A percentile compares a stretch with the other conserved stretches of the same genome.
Conservation (phyloP, 2,888 invertebrate species). For the Coleophora deauratella region DNA sequence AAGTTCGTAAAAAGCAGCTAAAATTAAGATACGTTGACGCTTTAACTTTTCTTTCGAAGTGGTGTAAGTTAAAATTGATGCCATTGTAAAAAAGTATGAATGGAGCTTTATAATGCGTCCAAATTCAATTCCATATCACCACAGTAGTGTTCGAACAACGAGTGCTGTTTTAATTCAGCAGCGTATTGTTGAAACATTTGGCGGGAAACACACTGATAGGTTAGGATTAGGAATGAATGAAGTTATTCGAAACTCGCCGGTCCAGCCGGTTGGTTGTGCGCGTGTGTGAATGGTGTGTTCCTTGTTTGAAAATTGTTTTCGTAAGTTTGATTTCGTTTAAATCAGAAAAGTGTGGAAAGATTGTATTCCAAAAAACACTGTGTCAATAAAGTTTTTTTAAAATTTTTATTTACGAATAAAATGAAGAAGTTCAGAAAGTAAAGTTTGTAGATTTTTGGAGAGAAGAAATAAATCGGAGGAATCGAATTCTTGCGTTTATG, state of each 20-base stretch:
- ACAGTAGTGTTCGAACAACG: neutral
- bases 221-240: constrained; percentile 9
- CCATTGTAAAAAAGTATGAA: neutral
- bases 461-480: too few relatives aligned
- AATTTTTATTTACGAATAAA: too few relatives aligned
- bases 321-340: constrained; percentile 7
- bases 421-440: too few relatives aligned
- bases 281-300: constrained; percentile 13
- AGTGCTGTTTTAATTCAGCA: constrained; percentile 2
- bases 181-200: constrained; percentile 20
- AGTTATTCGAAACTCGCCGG: constrained; percentile 41
- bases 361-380: too few relatives aligned
- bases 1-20: too few relatives aligned
- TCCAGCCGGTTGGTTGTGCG: constrained; percentile 17
- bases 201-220: constrained; percentile 23
- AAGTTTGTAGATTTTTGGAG: too few relatives aligned
- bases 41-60: too few relatives aligned
- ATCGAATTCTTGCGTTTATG: too few relatives aligned
- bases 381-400: too few relatives aligned
- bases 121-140: neutral
- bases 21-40: too few relatives aligned
- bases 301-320: constrained; percentile 10
- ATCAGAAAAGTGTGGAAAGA: neutral
- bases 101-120: neutral
- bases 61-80: too few relatives aligned